A percentile compares a stretch with the other conserved stretches of the same genome.
Conservation (phyloP, 2,113 vertebrate species). For the Nanorana parkeri region DNA sequence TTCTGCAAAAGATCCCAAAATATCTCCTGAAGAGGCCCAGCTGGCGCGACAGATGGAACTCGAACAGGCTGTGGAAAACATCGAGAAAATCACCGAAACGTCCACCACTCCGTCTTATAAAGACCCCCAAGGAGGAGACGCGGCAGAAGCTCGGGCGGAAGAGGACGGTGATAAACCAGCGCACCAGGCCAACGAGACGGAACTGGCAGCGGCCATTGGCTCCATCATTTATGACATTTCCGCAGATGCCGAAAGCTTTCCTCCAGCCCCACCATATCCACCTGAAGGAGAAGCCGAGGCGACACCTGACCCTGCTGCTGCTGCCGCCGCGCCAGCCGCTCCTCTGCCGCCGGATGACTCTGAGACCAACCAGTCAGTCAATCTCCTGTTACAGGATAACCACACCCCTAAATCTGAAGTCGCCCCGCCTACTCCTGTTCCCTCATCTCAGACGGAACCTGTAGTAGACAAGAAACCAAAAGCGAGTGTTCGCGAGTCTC, state of each 20-base stretch:
- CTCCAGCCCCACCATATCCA: conserved; percentile 74
- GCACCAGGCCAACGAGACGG: conserved; percentile 91
- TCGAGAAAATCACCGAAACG: conserved; percentile 87
- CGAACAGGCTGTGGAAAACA: conserved; percentile 94
- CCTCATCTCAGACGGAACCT: conserved; percentile 35
- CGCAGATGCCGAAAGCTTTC: conserved; percentile 84
- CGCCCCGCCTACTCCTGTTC: not conserved
- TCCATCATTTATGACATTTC: conserved; percentile 92
- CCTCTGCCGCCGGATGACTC: conserved; percentile 79
- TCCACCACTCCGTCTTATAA: conserved; percentile 78
- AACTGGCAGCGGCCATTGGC: conserved; percentile 95
- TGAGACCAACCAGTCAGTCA: conserved; percentile 79
- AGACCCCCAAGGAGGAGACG: conserved; percentile 70
- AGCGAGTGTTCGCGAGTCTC: conserved; percentile 65
- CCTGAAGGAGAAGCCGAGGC: conserved; percentile 67
- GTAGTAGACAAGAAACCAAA: conserved; percentile 74
- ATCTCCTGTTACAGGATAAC: conserved; percentile 75
- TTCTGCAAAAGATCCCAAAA: conserved; percentile 68
- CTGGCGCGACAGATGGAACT: conserved; percentile 90
- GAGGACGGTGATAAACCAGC: conserved; percentile 86
- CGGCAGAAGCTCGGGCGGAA: conserved; percentile 73
- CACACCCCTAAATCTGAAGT: conserved; percentile 63
- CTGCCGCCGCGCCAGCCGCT: conserved; percentile 72
- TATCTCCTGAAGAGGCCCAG: conserved; percentile 77
- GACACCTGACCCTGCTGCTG: conserved; percentile 73